Conservation (phyloP, 2,113 vertebrate species). For the Amphiprion ocellaris region DNA sequence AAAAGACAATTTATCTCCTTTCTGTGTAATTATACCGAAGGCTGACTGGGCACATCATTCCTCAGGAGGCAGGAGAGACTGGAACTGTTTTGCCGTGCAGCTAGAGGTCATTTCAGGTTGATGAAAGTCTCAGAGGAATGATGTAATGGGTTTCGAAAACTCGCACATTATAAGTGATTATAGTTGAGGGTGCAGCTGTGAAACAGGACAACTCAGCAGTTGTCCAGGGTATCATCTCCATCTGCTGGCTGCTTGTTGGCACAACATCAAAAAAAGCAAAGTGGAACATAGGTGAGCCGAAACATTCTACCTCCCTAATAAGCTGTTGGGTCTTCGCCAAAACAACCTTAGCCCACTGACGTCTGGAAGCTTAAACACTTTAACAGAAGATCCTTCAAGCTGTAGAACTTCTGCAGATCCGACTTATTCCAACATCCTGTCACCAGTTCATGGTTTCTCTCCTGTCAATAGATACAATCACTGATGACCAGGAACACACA, state of each 20-base stretch:
- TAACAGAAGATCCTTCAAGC: neutral
- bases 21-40: conserved; percentile 71
- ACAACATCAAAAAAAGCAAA: conserved; percentile 20
- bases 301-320: neutral
- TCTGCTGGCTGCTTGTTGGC: conserved; percentile 55
- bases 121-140: conserved; percentile 63
- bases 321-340: neutral
- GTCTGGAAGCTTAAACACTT: neutral
- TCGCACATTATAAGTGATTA: conserved; percentile 62
- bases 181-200: conserved; percentile 33
- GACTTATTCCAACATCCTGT: neutral
- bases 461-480: neutral
- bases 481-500: no score
- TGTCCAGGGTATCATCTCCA: conserved; percentile 45
- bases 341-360: neutral
- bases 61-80: conserved; percentile 60
- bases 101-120: conserved; percentile 59
- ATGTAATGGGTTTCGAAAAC: conserved; percentile 70
- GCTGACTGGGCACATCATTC: conserved; percentile 72
- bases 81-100: conserved; percentile 42
- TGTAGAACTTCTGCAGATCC: neutral
- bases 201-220: conserved; percentile 15
- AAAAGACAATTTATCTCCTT: conserved; percentile 64
- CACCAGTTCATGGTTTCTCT: neutral
- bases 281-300: neutral